phyloP scores from a whole-genome alignment of 1,140 invertebrate genomes.

The Semibalanus balanoides region DNA sequence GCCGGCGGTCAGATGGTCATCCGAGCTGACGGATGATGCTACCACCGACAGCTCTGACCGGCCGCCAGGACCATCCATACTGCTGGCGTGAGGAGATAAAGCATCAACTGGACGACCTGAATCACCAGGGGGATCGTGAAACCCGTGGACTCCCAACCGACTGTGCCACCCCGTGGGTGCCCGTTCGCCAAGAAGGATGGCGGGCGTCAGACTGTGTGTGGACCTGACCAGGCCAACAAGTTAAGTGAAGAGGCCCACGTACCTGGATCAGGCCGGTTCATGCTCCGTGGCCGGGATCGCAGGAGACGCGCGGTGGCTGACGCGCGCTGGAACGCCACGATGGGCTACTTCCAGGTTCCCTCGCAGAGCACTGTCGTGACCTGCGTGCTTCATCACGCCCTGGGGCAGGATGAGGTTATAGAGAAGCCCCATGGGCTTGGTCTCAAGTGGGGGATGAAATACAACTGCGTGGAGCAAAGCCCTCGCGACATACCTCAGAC shows the following conservation, averaged over 20 bases:
- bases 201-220: slow-evolving; percentile 15
- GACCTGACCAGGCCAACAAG: slow-evolving; percentile 21
- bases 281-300: slow-evolving; percentile 14
- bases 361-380: slow-evolving; percentile 20
- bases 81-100: slow-evolving; percentile 6
- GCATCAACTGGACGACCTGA: slow-evolving; percentile 11
- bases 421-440: slow-evolving; percentile 16
- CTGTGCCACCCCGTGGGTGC: slow-evolving; percentile 15
- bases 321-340: slow-evolving; percentile 23
- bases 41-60: background rate
- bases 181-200: slow-evolving; percentile 10
- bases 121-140: slow-evolving; percentile 7
- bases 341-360: slow-evolving; percentile 27
- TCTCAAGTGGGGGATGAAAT: slow-evolving; percentile 22
- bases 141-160: slow-evolving; percentile 7
- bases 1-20: slow-evolving; percentile 5
- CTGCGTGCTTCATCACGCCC: slow-evolving; percentile 25
- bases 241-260: slow-evolving; percentile 19
- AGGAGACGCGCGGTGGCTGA: slow-evolving; percentile 13
- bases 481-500: slow-evolving; percentile 13
- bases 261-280: slow-evolving; percentile 23
- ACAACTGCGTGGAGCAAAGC: slow-evolving; percentile 18
- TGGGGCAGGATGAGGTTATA: slow-evolving; percentile 17
- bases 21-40: background rate
- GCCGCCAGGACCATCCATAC: slow-evolving; percentile 7